These are phyloP conservation scores for Rachycentron canadum DNA, from an alignment of 2,797 vertebrate genomes.

Conservation along the genomic window DNA sequence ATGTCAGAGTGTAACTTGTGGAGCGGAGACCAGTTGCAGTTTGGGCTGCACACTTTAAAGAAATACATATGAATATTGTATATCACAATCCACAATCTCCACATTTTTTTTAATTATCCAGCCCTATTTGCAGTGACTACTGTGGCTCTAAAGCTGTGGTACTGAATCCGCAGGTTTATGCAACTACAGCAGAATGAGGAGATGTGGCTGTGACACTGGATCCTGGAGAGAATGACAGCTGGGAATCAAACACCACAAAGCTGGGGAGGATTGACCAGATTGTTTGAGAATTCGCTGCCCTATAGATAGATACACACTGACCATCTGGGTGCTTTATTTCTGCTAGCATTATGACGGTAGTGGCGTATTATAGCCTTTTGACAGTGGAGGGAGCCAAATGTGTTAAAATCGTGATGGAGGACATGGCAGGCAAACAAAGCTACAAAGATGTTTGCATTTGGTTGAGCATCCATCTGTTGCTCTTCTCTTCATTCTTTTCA, in stretches of 20 bases:
- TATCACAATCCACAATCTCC: too few species aligned
- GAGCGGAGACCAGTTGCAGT: too few species aligned
- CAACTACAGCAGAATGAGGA: slow-evolving; percentile 1
- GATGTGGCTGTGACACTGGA: slow-evolving; percentile 7
- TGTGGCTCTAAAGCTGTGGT: neutral
- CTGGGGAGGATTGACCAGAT: slow-evolving; percentile 53
- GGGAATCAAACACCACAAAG: slow-evolving; percentile 52
- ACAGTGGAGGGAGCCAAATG: slow-evolving; percentile 44
- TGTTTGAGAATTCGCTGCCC: slow-evolving; percentile 55
- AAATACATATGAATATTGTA: too few species aligned
- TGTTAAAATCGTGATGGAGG: slow-evolving; percentile 38
- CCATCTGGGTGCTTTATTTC: slow-evolving; percentile 67
- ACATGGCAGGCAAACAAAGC: slow-evolving; percentile 45
- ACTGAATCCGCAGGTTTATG: slow-evolving; percentile 21
- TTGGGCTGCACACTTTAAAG: too few species aligned
- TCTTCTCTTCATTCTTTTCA: slow-evolving; percentile 19
- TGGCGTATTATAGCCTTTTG: slow-evolving; percentile 47
- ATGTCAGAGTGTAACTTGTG: neutral
- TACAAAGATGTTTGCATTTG: slow-evolving; percentile 49
- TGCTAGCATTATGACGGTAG: slow-evolving; percentile 25
- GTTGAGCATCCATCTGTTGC: slow-evolving; percentile 47
- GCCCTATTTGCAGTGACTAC: neutral
- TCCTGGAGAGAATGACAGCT: slow-evolving; percentile 58
- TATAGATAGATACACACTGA: slow-evolving; percentile 53
- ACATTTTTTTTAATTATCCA: too few species aligned